Percentiles rank a stretch among this genome's conserved stretches.
These are phyloP conservation scores for Ichneumoninae sp. DNA, from an alignment of 2,888 invertebrate genomes.

Conservation along the genomic window DNA sequence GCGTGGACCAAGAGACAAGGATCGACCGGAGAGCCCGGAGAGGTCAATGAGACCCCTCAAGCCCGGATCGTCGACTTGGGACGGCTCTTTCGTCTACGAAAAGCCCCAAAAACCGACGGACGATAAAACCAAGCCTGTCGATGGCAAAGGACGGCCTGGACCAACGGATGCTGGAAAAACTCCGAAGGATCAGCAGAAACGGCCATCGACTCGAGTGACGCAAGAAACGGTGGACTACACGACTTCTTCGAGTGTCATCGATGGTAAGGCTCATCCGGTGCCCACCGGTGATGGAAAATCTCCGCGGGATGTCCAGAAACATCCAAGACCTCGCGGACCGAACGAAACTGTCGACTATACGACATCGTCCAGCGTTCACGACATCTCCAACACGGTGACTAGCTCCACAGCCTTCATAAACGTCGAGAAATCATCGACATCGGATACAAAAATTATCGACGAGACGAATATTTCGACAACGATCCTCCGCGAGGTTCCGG, in stretches of 20 bases:
- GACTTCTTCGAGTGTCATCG: slow-evolving; percentile 57
- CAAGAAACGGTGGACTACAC: slow-evolving; percentile 30
- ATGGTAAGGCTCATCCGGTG: slow-evolving; percentile 58
- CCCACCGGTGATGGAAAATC: slow-evolving; percentile 27
- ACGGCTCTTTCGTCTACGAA: slow-evolving; percentile 74
- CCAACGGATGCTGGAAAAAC: slow-evolving; percentile 34
- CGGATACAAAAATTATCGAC: slow-evolving; percentile 64
- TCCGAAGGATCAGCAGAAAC: slow-evolving; percentile 34
- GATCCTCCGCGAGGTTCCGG: slow-evolving; percentile 49
- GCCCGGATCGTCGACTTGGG: slow-evolving; percentile 73
- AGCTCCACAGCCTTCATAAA: slow-evolving; percentile 61
- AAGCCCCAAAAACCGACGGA: slow-evolving; percentile 61
- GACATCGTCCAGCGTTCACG: slow-evolving; percentile 39
- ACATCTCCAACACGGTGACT: slow-evolving; percentile 53
- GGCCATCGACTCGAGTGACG: background rate
- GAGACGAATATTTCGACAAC: slow-evolving; percentile 62
- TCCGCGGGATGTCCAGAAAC: slow-evolving; percentile 14
- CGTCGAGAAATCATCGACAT: slow-evolving; percentile 64
- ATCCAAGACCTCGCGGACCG: slow-evolving; percentile 27
- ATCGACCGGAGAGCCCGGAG: slow-evolving; percentile 56
- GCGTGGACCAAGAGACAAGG: slow-evolving; percentile 35
- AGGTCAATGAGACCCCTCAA: slow-evolving; percentile 62
- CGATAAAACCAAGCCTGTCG: slow-evolving; percentile 51
- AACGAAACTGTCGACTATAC: slow-evolving; percentile 31
- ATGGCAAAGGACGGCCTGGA: slow-evolving; percentile 48